These are phyloP conservation scores for Lagorchestes hirsutus DNA, from an alignment of 2,797 vertebrate genomes.

Conservation along the genomic window DNA sequence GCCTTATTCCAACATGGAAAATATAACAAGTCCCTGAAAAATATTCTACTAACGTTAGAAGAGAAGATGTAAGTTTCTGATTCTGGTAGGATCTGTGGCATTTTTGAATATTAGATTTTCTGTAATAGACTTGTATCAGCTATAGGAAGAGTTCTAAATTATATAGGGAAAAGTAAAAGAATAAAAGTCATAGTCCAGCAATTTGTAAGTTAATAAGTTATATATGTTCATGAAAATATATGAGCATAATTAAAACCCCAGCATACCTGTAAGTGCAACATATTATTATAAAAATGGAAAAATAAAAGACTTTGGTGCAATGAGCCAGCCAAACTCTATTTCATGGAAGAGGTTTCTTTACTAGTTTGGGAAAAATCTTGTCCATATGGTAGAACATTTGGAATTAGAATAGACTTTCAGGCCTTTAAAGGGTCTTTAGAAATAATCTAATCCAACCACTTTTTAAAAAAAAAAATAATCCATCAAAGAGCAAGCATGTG, in stretches of 20 bases:
- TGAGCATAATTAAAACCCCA: not conserved
- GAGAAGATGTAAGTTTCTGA: slow-evolving; percentile 69
- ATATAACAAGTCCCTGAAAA: slow-evolving; percentile 66
- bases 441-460: not conserved
- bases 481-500: not conserved
- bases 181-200: not conserved
- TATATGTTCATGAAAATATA: not conserved
- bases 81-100: slow-evolving; percentile 73
- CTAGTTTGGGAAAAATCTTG: not conserved
- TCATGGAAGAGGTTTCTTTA: not conserved
- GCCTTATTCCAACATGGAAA: slow-evolving; percentile 75
- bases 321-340: not conserved
- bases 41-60: slow-evolving; percentile 67
- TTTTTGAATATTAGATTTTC: slow-evolving; percentile 62
- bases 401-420: not conserved
- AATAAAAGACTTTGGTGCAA: not conserved
- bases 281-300: not conserved
- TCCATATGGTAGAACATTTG: not conserved
- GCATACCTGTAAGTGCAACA: not conserved
- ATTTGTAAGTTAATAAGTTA: not conserved
- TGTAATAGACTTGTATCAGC: slow-evolving; percentile 53
- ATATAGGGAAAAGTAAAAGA: slow-evolving; percentile 5
- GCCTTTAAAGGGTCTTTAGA: not conserved
- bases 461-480: not conserved
- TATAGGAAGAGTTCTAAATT: not conserved